Percentiles rank a stretch among this genome's conserved stretches.
These are phyloP conservation scores for Amorpha juglandis DNA, from an alignment of 2,888 invertebrate species.

Conservation along the genomic window DNA sequence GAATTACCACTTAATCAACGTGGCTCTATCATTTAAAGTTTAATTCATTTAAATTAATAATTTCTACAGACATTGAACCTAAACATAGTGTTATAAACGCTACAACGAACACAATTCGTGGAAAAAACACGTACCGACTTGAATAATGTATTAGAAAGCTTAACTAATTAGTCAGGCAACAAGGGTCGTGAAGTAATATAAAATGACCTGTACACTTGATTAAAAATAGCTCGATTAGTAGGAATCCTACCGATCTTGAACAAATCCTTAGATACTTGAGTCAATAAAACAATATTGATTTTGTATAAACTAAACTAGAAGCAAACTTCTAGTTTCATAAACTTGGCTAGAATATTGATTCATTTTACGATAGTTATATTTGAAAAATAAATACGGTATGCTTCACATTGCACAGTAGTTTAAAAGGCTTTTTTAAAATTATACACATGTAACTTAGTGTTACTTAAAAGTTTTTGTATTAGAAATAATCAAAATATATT, in stretches of 20 bases:
- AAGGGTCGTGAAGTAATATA: slow-evolving; percentile 18
- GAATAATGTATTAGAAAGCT: slow-evolving; percentile 20
- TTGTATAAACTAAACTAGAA: too few species aligned
- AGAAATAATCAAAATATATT: too few species aligned
- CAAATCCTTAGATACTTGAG: background rate
- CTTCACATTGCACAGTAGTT: too few species aligned
- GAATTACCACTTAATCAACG: too few species aligned
- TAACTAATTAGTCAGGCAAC: slow-evolving; percentile 17
- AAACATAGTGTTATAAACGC: background rate
- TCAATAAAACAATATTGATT: slow-evolving; percentile 4
- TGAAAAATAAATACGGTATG: too few species aligned
- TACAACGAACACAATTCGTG: background rate
- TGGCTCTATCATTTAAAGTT: too few species aligned
- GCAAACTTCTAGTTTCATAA: background rate
- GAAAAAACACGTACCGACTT: slow-evolving; percentile 8
- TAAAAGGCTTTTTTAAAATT: too few species aligned
- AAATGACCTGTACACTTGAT: slow-evolving; percentile 25
- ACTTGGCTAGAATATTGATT: background rate
- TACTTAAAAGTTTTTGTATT: too few species aligned
- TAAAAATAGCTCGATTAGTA: slow-evolving; percentile 30
- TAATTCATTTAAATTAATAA: too few species aligned
- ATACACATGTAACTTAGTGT: too few species aligned
- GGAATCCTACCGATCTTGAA: slow-evolving; percentile 16
- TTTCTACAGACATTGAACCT: background rate
- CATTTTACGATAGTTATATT: background rate